A percentile compares a stretch with the other conserved stretches of the same genome.
These are phyloP conservation scores for Danaus melanippus DNA, from an alignment of 1,140 invertebrate species.

Conservation along the genomic window DNA sequence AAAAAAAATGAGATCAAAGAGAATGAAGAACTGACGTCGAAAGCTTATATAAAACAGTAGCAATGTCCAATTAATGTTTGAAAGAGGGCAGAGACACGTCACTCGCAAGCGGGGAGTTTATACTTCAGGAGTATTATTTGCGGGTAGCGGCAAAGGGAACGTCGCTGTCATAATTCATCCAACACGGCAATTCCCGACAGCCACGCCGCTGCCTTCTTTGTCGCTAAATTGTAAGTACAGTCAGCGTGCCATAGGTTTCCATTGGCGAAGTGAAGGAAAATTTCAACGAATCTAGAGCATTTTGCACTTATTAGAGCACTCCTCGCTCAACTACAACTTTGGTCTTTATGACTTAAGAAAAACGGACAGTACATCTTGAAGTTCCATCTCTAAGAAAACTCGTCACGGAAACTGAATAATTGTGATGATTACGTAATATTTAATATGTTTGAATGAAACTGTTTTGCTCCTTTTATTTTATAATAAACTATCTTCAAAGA, in stretches of 20 bases:
- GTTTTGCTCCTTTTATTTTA: no score
- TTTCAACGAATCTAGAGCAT: slow-evolving; percentile 59
- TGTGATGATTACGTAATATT: no score
- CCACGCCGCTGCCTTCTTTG: slow-evolving; percentile 43
- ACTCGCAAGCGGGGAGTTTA: slow-evolving; percentile 22
- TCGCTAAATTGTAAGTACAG: slow-evolving; percentile 22
- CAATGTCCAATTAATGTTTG: slow-evolving; percentile 16
- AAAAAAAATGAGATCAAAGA: no score
- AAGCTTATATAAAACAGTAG: slow-evolving; percentile 6
- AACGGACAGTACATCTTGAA: slow-evolving; percentile 19
- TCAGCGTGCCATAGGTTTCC: slow-evolving; percentile 57
- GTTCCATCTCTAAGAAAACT: no score
- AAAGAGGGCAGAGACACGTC: slow-evolving; percentile 21
- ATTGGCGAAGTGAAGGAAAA: slow-evolving; percentile 49
- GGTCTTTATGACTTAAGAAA: slow-evolving; percentile 45
- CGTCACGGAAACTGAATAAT: no score
- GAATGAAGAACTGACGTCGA: no score
- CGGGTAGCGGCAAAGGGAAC: slow-evolving; percentile 49
- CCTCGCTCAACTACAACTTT: slow-evolving; percentile 41
- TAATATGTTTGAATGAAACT: no score
- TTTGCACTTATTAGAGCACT: slow-evolving; percentile 50
- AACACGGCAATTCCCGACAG: slow-evolving; percentile 55
- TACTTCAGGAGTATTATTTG: slow-evolving; percentile 56
- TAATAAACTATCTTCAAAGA: no score
- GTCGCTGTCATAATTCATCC: slow-evolving; percentile 56